phyloP scores from a whole-genome alignment of 1,140 invertebrate species.

The Leptinotarsa lineolata region DNA sequence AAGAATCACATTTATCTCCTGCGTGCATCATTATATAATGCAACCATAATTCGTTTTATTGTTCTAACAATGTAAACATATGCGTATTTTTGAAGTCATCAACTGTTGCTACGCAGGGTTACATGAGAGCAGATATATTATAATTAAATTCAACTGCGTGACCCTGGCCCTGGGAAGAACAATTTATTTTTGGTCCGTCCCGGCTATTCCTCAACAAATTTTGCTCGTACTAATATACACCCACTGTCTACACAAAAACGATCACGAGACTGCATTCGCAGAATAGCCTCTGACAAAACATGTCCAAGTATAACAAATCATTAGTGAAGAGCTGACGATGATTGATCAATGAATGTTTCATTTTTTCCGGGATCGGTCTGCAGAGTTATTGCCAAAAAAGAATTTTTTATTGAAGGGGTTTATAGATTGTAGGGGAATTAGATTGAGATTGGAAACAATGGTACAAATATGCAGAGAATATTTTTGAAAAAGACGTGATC shows the following conservation, averaged over 20 bases:
- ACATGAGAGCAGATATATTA: constrained; percentile 27
- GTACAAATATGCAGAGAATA: too few relatives aligned
- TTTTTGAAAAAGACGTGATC: too few relatives aligned
- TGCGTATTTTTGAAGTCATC: neutral
- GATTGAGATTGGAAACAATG: too few relatives aligned
- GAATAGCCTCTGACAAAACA: too few relatives aligned
- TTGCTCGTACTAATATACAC: neutral
- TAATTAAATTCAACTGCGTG: constrained; percentile 34
- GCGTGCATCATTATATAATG: neutral
- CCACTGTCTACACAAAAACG: constrained; percentile 19
- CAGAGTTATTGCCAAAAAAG: too few relatives aligned
- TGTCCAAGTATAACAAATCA: neutral
- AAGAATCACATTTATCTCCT: neutral
- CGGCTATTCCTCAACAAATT: constrained; percentile 15
- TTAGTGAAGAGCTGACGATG: neutral
- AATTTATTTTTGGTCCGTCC: constrained; percentile 36
- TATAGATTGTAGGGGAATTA: too few relatives aligned
- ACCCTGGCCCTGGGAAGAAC: constrained; percentile 38
- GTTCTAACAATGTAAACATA: neutral
- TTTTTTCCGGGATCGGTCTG: too few relatives aligned
- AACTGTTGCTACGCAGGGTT: neutral
- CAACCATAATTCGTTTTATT: constrained; percentile 2
- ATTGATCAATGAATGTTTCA: neutral
- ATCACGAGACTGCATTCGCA: neutral
- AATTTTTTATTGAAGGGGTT: too few relatives aligned